Evolutionary conservation across 2,888 invertebrate genomes (phyloP).

Genomic region (Miltochrista miniata): DNA sequence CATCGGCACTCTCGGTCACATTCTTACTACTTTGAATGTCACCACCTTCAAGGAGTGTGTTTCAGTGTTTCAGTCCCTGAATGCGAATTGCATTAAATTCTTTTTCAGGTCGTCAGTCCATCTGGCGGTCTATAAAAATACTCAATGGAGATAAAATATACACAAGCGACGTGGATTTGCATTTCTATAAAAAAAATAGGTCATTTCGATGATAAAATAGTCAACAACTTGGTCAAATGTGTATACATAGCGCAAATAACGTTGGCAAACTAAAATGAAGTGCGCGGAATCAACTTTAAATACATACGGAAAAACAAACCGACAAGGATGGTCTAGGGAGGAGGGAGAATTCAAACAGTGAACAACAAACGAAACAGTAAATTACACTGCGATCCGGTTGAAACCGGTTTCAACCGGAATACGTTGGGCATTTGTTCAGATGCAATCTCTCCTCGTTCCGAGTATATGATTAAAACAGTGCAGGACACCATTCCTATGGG

Average conservation of each 20-base stretch:
- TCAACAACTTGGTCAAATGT: conserved; percentile 27
- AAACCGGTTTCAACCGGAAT: conserved; percentile 54
- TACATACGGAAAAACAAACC: conserved; percentile 63
- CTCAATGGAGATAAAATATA: too few relatives aligned
- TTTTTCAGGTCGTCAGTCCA: too few relatives aligned
- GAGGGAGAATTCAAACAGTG: conserved; percentile 46
- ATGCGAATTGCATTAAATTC: too few relatives aligned
- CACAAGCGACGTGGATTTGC: too few relatives aligned
- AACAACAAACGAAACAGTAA: conserved; percentile 67
- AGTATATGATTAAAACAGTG: conserved; percentile 81
- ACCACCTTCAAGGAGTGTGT: too few relatives aligned
- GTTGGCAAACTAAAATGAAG: conserved; percentile 35
- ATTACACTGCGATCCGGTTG: conserved; percentile 69
- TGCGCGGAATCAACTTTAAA: conserved; percentile 47
- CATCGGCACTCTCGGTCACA: too few relatives aligned
- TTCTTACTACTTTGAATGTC: too few relatives aligned
- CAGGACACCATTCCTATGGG: conserved; percentile 75
- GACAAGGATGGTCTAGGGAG: conserved; percentile 18
- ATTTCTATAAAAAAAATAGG: too few relatives aligned
- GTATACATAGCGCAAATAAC: conserved; percentile 35
- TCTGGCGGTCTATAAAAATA: too few relatives aligned
- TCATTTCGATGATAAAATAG: conserved; percentile 14
- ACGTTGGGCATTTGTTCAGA: conserved; percentile 71
- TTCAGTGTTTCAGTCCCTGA: too few relatives aligned
- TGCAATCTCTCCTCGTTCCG: conserved; percentile 73